Base-by-base conservation (phyloP, 2,888 invertebrate species). In the Drosophila quasianomalipes region DNA sequence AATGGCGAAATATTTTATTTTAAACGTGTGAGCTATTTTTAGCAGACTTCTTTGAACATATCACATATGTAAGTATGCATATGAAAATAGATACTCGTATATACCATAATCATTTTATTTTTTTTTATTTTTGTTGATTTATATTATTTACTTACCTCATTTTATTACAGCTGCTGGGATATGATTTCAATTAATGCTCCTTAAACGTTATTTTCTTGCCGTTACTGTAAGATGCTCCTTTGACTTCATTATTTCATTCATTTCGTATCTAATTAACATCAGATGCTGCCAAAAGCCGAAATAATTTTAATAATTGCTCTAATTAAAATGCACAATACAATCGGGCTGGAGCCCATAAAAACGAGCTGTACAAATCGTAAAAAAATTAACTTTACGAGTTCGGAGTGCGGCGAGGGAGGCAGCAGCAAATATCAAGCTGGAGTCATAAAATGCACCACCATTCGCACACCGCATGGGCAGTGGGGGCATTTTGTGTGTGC, bases 271-370 rank as follows among this genome's bases (percentile, higher is more conserved):
- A 76, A 84, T 85, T 89, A 79, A 51, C 77, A 59, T 28, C 53
- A 22, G 68, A n/a, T 3, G 26, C 44, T 37, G 60, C 55, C 31
- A 39, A 67, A 58, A 54, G 53, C 61, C 28, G 51, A 68, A 67
- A 64, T 39, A 73, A 83, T 62, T 85, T 79, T 63, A 76, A 72
- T 82, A 82, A 84, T 82, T 82, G 60, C 87, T 69, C 73, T 79
- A 65, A 86, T 81, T 86, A 73, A 79, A 76, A 81, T 61, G 73
- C 71, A 70, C 64, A 82, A 60, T 61, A 35, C 71, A 71, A 51
- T 71, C 62, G 39, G 19, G 22, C 37, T 47, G 41, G 14, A 28
- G 19, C 31, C 63, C 33, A 30, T 60, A 37, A 67, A 68, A 62
- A 39, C 61, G 55, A 55, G 47, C 47, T 55, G 58, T 49, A 52